These are phyloP conservation scores for Phoebastria nigripes DNA, from an alignment of 2,797 vertebrate species.

Conservation along the genomic window DNA sequence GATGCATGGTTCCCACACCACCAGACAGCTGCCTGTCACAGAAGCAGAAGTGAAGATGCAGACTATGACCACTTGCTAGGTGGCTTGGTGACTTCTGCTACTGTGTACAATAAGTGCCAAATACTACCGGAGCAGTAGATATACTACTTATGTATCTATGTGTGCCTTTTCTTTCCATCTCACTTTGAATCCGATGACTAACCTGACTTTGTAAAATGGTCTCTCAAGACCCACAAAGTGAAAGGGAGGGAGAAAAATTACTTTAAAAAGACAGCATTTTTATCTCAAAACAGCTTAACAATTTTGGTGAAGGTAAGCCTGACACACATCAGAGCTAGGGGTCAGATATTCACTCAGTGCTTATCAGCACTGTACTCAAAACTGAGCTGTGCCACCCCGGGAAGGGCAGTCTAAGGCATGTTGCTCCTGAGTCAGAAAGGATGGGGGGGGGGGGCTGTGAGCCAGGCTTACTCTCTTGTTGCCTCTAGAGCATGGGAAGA, in stretches of 20 bases:
- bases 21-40: neutral
- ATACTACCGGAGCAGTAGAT: neutral
- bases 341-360: neutral
- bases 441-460: fast-evolving
- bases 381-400: neutral
- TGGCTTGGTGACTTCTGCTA: neutral
- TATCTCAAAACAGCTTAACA: neutral
- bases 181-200: neutral
- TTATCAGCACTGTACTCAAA: neutral
- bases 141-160: neutral
- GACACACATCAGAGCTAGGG: neutral
- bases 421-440: neutral
- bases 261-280: neutral
- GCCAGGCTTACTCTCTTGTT: neutral
- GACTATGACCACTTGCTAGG: neutral
- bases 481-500: neutral
- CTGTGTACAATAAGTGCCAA: neutral
- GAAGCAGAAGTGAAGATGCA: neutral
- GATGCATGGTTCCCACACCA: neutral
- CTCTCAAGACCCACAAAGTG: neutral
- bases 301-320: neutral
- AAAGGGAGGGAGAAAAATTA: neutral
- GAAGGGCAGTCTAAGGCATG: neutral
- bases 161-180: neutral
- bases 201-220: neutral